phyloP scores from a whole-genome alignment of 2,113 vertebrate genomes.

The Origma solitaria region DNA sequence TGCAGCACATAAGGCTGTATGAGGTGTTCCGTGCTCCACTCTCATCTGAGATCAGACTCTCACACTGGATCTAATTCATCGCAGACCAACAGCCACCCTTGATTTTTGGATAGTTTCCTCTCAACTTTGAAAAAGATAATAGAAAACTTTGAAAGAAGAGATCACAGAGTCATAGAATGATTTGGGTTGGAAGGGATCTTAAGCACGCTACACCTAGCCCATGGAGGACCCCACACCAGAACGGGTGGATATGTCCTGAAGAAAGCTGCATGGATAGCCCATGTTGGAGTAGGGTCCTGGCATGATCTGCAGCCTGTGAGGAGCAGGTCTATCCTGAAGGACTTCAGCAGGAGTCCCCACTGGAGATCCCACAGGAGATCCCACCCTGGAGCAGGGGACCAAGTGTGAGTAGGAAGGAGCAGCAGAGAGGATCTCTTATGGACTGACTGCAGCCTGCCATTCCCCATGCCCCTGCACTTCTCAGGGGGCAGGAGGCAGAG shows the following conservation, averaged over 20 bases:
- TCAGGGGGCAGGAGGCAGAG: not conserved
- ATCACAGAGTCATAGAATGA: not conserved
- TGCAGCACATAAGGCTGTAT: not conserved
- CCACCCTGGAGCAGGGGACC: rapidly evolving
- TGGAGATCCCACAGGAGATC: too few species aligned
- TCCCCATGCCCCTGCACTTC: not conserved
- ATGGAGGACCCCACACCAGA: rapidly evolving
- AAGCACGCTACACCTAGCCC: not conserved
- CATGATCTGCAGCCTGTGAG: not conserved
- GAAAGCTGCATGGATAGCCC: not conserved
- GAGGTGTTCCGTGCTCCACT: not conserved
- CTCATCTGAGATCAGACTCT: not conserved
- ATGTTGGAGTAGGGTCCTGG: rapidly evolving
- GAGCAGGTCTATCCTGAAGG: rapidly evolving
- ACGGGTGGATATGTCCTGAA: not conserved
- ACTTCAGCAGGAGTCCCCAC: too few species aligned
- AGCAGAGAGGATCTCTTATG: not conserved
- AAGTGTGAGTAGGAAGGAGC: not conserved
- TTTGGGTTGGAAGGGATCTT: not conserved
- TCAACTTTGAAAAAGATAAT: not conserved
- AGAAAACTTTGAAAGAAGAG: not conserved
- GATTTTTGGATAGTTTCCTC: not conserved
- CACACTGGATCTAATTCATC: not conserved
- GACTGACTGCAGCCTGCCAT: not conserved
- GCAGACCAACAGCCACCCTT: not conserved